Base-by-base conservation (phyloP, 2,797 vertebrate species). In the Syngnathus acus region DNA sequence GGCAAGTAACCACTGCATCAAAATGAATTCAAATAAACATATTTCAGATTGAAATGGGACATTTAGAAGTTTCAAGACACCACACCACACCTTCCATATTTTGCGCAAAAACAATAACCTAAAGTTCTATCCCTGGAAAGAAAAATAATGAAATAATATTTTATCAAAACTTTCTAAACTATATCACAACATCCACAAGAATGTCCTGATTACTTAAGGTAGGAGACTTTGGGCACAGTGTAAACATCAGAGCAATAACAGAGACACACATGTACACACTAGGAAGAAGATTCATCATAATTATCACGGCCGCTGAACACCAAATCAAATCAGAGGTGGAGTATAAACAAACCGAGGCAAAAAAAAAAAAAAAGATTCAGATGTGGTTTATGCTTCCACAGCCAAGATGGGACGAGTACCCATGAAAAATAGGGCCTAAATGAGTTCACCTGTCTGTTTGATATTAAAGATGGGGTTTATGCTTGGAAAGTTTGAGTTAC, bases 251-350 rank as follows among this genome's bases (percentile, higher is more conserved):
- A 3, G 5, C 21, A 55, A 26, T 26, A 23, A 59, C 47, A 40
- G 19, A 23, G 13, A 16, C 2, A 40, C 45, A 50, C 45, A 43
- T 60, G n/a, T 23, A 70, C 26, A 23, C 47, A 70, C 37, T 47
- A 13, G 47, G 51, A 59, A 71, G 72, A 75, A 72, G 78, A 88
- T 88, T 87, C 77, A 86, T 89, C 82, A 86, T 87, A 82, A 88
- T 89, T 85, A 87, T 82, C 73, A 78, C 72, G 75, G 79, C 79
- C 77, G 84, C 75, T 85, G 81, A 86, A 84, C 76, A 45, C 43
- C 76, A 80, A 84, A 86, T 87, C 77, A 80, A 59, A 71, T 67
- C 73, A 53, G 53, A 74, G 82, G 73, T 72, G 74, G 79, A 82
- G 79, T 78, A 80, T 77, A 82, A 81, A 84, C 80, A 84, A 75